Evolutionary conservation across 2,888 invertebrate genomes (phyloP).

Genomic region (Candidula unifasciata): DNA sequence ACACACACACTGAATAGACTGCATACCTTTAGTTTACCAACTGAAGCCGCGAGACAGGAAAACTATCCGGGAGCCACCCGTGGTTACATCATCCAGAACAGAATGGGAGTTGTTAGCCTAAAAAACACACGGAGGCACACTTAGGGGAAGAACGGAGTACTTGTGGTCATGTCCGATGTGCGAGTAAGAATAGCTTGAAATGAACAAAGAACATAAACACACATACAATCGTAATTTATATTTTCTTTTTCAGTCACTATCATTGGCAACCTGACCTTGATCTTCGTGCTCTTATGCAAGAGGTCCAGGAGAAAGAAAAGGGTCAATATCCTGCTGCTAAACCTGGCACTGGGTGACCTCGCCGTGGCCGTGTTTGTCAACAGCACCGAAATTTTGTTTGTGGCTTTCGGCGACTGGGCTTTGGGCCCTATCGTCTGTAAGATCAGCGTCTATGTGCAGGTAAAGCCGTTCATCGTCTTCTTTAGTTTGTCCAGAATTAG

Average conservation of each 20-base stretch:
- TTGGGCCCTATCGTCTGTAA: conserved; percentile 78
- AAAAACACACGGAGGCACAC: no score
- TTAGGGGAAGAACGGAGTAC: background rate
- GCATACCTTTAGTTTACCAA: no score
- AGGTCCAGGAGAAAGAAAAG: conserved; percentile 73
- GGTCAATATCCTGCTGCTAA: conserved; percentile 78
- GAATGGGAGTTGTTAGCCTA: no score
- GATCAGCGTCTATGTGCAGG: conserved; percentile 77
- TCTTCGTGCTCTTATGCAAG: conserved; percentile 74
- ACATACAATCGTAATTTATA: background rate
- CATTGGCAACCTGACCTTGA: conserved; percentile 77
- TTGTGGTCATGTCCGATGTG: background rate
- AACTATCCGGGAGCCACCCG: no score
- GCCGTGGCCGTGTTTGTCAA: conserved; percentile 78
- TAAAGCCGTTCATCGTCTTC: conserved; percentile 66
- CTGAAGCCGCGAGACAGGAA: no score
- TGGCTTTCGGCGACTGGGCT: conserved; percentile 78
- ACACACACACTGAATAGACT: no score
- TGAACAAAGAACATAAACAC: background rate
- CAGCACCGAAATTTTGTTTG: conserved; percentile 78
- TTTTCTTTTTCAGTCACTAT: conserved; percentile 63
- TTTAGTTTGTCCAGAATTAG: no score
- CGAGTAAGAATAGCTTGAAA: background rate
- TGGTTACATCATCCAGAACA: no score
- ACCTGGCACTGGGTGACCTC: conserved; percentile 78